These are phyloP conservation scores for Pollenia labialis DNA, from an alignment of 2,888 invertebrate genomes.

Conservation along the genomic window DNA sequence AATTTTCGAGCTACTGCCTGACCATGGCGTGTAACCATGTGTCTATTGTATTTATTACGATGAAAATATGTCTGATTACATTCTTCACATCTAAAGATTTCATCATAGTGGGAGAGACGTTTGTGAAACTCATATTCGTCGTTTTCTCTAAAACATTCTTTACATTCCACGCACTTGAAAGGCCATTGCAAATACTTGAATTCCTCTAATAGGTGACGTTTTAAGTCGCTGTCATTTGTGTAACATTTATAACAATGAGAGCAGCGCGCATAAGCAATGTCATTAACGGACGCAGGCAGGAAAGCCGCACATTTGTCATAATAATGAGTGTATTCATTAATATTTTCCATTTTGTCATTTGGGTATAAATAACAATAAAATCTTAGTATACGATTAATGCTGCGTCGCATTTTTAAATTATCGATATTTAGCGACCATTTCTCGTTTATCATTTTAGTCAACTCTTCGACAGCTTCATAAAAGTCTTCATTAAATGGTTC, in stretches of 20 bases:
- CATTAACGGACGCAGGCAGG: conserved; percentile 44
- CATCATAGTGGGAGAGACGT: conserved; percentile 42
- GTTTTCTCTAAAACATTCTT: conserved; percentile 54
- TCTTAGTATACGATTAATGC: conserved; percentile 53
- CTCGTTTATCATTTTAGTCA: conserved; percentile 35
- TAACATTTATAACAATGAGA: conserved; percentile 48
- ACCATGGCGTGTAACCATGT: conserved; percentile 5
- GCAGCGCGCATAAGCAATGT: conserved; percentile 54
- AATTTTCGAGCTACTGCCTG: not conserved
- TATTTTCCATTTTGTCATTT: conserved; percentile 50
- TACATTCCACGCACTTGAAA: conserved; percentile 60
- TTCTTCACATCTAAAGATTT: conserved; percentile 50
- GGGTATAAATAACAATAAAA: conserved; percentile 54
- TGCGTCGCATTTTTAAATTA: conserved; percentile 53
- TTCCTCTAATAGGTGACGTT: conserved; percentile 43
- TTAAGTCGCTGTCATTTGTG: conserved; percentile 41
- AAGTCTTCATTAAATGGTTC: conserved; percentile 43
- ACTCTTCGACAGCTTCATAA: conserved; percentile 25
- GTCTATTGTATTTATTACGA: conserved; percentile 37
- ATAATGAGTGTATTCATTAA: conserved; percentile 37
- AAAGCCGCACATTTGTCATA: conserved; percentile 51
- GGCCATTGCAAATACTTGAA: conserved; percentile 50
- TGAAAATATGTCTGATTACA: conserved; percentile 40
- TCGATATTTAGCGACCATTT: conserved; percentile 58
- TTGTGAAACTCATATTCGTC: conserved; percentile 63